phyloP scores from a whole-genome alignment of 2,797 vertebrate species.

The Enteromius paludinosus region DNA sequence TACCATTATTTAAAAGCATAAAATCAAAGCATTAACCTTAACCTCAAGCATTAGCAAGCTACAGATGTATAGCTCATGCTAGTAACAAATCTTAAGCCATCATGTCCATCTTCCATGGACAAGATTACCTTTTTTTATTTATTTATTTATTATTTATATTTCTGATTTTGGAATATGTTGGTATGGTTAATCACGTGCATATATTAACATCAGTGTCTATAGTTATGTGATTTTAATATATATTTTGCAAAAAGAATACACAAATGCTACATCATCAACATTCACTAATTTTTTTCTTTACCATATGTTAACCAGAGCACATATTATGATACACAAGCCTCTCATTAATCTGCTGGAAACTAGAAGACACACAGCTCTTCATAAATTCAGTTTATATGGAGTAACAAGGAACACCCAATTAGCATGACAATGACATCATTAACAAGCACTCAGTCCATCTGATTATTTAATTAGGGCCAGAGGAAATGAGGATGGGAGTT shows the following conservation, averaged over 20 bases:
- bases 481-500: constrained; percentile 80
- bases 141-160: background rate
- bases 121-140: background rate
- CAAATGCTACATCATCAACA: background rate
- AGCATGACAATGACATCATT: constrained; percentile 90
- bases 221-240: background rate
- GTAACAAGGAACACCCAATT: constrained; percentile 75
- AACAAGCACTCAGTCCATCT: constrained; percentile 84
- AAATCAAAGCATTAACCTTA: background rate
- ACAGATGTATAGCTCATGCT: background rate
- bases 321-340: background rate
- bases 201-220: background rate
- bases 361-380: constrained; percentile 37
- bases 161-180: background rate
- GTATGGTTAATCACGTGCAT: background rate
- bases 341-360: constrained; percentile 14
- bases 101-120: background rate
- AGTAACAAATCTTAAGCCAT: background rate
- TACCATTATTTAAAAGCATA: background rate
- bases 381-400: constrained; percentile 49
- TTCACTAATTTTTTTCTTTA: background rate
- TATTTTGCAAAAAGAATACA: background rate
- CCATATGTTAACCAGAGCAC: background rate
- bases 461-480: constrained; percentile 90
- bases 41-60: background rate